Conservation (phyloP, 1,140 invertebrate genomes). For the Glossosoma conforme region DNA sequence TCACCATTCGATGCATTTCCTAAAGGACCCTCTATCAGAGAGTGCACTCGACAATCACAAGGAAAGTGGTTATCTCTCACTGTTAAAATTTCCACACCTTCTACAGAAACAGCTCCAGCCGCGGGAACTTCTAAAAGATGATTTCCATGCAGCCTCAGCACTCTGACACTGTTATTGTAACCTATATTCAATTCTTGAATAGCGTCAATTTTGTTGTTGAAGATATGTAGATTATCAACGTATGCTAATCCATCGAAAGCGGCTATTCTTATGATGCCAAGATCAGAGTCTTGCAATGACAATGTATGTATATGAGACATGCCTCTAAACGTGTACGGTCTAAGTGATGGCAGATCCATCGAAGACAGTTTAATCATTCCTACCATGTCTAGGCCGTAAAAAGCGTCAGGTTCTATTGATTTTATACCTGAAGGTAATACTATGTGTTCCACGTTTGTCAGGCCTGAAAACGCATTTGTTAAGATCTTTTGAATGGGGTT, state of each 20-base stretch:
- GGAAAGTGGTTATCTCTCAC: constrained; percentile 75
- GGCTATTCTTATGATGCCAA: constrained; percentile 64
- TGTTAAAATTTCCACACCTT: constrained; percentile 62
- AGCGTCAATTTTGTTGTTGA: constrained; percentile 79
- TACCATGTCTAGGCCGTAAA: constrained; percentile 72
- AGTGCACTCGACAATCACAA: constrained; percentile 75
- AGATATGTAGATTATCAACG: constrained; percentile 65
- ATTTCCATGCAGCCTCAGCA: constrained; percentile 70
- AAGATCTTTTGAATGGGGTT: constrained; percentile 72
- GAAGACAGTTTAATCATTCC: constrained; percentile 71
- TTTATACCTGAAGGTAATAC: constrained; percentile 72
- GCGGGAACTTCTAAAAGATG: constrained; percentile 71
- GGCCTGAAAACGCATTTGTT: constrained; percentile 71
- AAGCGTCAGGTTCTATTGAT: constrained; percentile 69
- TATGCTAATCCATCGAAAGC: constrained; percentile 67
- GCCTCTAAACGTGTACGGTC: constrained; percentile 68
- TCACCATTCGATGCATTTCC: constrained; percentile 59
- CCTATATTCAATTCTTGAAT: constrained; percentile 67
- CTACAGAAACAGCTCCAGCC: constrained; percentile 58
- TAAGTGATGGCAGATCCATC: constrained; percentile 70
- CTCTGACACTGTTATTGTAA: constrained; percentile 61
- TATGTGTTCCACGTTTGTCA: constrained; percentile 70
- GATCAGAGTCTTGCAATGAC: constrained; percentile 72
- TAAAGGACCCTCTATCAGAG: constrained; percentile 66
- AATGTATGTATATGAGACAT: constrained; percentile 67